phyloP scores from a whole-genome alignment of 1,140 invertebrate genomes.

The Hirudo medicinalis region DNA sequence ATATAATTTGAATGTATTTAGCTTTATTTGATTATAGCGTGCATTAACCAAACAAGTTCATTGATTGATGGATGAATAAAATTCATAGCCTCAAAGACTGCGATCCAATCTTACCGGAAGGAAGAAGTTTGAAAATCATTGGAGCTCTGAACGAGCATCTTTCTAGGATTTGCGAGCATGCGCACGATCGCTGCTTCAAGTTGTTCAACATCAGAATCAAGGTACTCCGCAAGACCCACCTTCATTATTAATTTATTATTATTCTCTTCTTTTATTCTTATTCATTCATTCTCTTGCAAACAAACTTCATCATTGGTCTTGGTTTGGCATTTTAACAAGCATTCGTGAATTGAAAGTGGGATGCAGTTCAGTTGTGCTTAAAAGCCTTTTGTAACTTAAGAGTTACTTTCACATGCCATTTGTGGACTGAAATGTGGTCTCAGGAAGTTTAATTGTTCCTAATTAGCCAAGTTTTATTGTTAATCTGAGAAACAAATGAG shows the following conservation, averaged over 20 bases:
- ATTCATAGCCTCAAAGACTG: slow-evolving; percentile 25
- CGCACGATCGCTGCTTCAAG: slow-evolving; percentile 75
- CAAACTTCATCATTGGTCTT: not conserved
- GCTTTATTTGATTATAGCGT: too few species aligned
- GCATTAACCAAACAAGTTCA: too few species aligned
- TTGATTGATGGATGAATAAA: slow-evolving; percentile 6
- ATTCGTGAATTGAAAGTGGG: too few species aligned
- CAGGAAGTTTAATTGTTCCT: too few species aligned
- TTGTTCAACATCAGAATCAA: slow-evolving; percentile 57
- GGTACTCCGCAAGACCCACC: slow-evolving; percentile 37
- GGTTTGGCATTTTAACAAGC: too few species aligned
- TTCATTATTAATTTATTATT: not conserved
- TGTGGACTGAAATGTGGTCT: too few species aligned
- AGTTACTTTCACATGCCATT: not conserved
- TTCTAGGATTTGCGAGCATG: slow-evolving; percentile 69
- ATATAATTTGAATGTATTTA: too few species aligned
- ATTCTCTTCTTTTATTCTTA: not conserved
- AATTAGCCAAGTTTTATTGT: too few species aligned
- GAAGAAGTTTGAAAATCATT: slow-evolving; percentile 55
- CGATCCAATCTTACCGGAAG: slow-evolving; percentile 49
- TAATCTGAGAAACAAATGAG: too few species aligned
- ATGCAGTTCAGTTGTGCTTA: too few species aligned
- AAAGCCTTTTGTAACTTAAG: too few species aligned
- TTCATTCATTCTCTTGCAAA: not conserved
- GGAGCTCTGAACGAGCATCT: slow-evolving; percentile 62